Percentiles rank a stretch among this genome's conserved stretches.
These are phyloP conservation scores for Geotrypetes seraphini DNA, from an alignment of 2,797 vertebrate genomes.

Conservation along the genomic window DNA sequence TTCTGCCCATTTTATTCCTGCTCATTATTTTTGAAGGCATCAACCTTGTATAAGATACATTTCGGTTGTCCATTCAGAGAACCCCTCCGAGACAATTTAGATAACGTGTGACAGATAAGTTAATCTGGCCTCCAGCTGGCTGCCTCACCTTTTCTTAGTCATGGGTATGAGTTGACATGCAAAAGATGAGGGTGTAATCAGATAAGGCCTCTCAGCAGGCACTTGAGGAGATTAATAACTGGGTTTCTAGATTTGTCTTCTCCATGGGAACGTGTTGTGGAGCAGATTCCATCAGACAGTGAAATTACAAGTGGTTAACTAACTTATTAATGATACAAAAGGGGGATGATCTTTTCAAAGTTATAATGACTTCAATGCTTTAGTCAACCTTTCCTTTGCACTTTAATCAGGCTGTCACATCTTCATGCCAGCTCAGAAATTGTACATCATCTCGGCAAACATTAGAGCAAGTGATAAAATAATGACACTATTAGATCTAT, in stretches of 20 bases:
- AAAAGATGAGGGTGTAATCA: slow-evolving; percentile 6
- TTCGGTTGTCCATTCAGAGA: too few species aligned
- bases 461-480: slow-evolving; percentile 2
- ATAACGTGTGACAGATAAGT: neutral
- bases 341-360: slow-evolving; percentile 54
- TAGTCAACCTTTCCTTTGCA: slow-evolving; percentile 31
- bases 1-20: too few species aligned
- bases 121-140: neutral
- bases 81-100: neutral
- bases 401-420: slow-evolving; percentile 53
- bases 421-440: slow-evolving; percentile 15
- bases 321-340: slow-evolving; percentile 33
- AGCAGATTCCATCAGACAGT: slow-evolving; percentile 24
- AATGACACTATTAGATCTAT: neutral
- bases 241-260: slow-evolving; percentile 17
- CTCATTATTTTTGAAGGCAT: too few species aligned
- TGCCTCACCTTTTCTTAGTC: slow-evolving; percentile 5
- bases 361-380: slow-evolving; percentile 40
- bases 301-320: slow-evolving; percentile 42
- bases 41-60: too few species aligned
- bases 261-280: slow-evolving; percentile 10
- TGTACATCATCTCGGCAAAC: slow-evolving; percentile 1
- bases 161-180: slow-evolving; percentile 2
- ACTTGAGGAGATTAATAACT: slow-evolving; percentile 34
- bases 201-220: slow-evolving; percentile 14